A percentile compares a stretch with the other conserved stretches of the same genome.
phyloP scores from a whole-genome alignment of 2,888 invertebrate species.

The Girardia tigrina region DNA sequence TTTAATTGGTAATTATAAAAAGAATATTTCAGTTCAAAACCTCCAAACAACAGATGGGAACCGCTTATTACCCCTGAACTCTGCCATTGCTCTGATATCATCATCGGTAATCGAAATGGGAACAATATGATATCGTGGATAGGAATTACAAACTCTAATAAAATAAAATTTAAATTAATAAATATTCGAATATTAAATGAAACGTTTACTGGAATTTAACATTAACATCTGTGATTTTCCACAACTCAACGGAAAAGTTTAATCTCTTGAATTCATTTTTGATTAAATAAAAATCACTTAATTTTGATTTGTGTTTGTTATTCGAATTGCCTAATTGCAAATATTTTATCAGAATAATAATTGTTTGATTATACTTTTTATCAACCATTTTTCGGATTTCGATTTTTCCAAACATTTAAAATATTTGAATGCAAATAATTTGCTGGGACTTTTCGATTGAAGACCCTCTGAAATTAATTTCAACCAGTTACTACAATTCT shows the following conservation, averaged over 20 bases:
- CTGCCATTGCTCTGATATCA: slow-evolving; percentile 66
- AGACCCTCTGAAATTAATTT: background rate
- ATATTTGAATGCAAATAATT: background rate
- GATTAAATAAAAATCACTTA: background rate
- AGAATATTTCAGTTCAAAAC: slow-evolving; percentile 47
- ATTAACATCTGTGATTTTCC: slow-evolving; percentile 7
- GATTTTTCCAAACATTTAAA: background rate
- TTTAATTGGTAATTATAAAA: background rate
- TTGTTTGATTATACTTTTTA: background rate
- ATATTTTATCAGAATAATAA: background rate
- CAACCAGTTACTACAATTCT: background rate
- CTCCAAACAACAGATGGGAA: slow-evolving; percentile 86
- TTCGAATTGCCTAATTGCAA: too few species aligned
- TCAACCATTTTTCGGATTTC: background rate
- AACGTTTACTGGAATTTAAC: background rate
- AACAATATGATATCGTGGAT: slow-evolving; percentile 47
- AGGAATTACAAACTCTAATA: slow-evolving; percentile 64
- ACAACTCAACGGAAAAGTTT: background rate
- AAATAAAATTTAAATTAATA: slow-evolving; percentile 41
- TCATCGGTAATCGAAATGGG: slow-evolving; percentile 53
- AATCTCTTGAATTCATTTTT: background rate
- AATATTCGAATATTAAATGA: background rate
- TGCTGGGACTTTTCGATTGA: background rate
- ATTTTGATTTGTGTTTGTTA: background rate
- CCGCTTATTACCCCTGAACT: slow-evolving; percentile 66